phyloP scores from a whole-genome alignment of 2,888 invertebrate genomes.

The Stenodema calcarata region DNA sequence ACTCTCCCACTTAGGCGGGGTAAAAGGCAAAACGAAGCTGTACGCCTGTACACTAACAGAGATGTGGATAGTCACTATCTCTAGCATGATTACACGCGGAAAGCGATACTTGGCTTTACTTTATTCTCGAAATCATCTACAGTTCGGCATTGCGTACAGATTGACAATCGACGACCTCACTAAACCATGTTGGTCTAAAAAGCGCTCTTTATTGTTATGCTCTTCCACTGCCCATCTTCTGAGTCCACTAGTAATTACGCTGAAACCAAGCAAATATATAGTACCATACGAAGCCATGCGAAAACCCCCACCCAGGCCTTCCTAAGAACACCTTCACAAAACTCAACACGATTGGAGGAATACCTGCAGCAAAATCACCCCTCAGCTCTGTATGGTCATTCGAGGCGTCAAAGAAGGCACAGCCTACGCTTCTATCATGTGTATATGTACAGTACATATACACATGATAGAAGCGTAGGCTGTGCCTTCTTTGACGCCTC shows the following conservation, averaged over 20 bases:
- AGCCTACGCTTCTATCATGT: no score
- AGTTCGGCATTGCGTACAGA: neutral
- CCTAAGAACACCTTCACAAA: neutral
- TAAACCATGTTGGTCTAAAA: neutral
- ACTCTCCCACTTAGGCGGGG: no score
- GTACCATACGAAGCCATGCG: neutral
- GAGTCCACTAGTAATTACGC: neutral
- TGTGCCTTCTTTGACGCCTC: no score
- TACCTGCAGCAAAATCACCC: no score
- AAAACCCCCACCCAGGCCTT: no score
- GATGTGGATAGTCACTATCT: no score
- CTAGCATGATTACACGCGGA: no score
- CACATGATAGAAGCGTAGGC: neutral
- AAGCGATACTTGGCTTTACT: neutral
- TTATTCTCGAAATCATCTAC: neutral
- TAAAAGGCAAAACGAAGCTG: no score
- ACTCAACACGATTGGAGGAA: no score
- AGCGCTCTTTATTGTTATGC: neutral
- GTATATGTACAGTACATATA: neutral
- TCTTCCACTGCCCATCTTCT: neutral
- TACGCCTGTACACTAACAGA: no score
- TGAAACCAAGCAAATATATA: neutral
- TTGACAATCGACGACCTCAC: neutral
- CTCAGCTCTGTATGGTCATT: no score
- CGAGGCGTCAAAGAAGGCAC: no score